Evolutionary conservation across 2,113 vertebrate genomes (phyloP).

Genomic region (Enhydra lutris): DNA sequence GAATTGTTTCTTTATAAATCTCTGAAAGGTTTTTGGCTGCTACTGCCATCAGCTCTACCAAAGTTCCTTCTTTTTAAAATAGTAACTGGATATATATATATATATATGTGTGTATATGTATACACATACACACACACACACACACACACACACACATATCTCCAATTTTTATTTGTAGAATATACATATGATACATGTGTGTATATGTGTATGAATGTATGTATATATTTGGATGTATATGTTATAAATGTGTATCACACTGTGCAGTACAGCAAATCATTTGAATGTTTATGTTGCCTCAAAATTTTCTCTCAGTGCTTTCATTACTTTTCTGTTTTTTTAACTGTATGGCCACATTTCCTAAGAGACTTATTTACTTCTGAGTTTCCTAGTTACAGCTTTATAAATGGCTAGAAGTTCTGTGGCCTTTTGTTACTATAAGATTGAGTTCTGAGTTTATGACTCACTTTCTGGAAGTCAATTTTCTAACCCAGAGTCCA

Average conservation of each 20-base stretch:
- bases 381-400: slow-evolving; percentile 72
- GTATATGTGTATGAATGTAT: neutral
- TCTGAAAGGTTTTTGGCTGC: neutral
- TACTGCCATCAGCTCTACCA: neutral
- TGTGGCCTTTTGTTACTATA: slow-evolving; percentile 16
- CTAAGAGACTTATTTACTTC: slow-evolving; percentile 70
- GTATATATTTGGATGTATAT: neutral
- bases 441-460: slow-evolving; percentile 39
- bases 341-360: slow-evolving; percentile 56
- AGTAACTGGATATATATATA: neutral
- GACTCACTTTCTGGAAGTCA: slow-evolving; percentile 49
- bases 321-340: neutral
- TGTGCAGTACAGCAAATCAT: neutral
- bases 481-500: slow-evolving; percentile 9
- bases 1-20: neutral
- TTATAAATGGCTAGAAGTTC: slow-evolving; percentile 59
- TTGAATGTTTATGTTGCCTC: neutral
- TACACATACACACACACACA: no score
- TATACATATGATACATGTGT: neutral
- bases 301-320: neutral
- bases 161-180: neutral
- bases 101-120: neutral
- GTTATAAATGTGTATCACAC: neutral
- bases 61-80: neutral
- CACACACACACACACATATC: no score